Percentiles rank a stretch among this genome's conserved stretches.
Evolutionary conservation across 2,888 invertebrate species (phyloP).

Genomic region (Tipula vernalis): DNA sequence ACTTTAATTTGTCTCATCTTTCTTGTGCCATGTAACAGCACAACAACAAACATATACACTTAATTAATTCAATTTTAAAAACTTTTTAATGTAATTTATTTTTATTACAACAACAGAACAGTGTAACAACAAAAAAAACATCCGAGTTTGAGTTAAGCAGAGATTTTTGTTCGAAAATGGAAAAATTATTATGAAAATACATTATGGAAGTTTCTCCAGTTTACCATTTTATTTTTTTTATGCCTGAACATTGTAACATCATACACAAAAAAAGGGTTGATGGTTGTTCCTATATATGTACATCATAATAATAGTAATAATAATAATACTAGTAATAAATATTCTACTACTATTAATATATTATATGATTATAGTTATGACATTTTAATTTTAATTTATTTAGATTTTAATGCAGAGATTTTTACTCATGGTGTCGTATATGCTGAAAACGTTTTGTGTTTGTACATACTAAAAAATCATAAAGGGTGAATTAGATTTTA

Average conservation of each 20-base stretch:
- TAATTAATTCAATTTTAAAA: background rate
- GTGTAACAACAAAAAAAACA: background rate
- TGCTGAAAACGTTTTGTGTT: no score
- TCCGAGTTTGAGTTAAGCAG: background rate
- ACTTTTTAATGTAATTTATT: background rate
- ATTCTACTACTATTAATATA: background rate
- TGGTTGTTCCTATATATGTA: background rate
- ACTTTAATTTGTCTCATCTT: background rate
- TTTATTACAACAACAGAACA: background rate
- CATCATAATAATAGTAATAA: background rate
- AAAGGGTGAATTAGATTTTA: no score
- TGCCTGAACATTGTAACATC: background rate
- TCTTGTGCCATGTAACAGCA: background rate
- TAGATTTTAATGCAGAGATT: background rate
- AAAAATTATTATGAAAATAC: background rate
- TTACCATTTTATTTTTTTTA: background rate
- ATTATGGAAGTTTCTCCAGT: background rate
- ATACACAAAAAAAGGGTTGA: background rate
- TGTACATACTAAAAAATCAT: no score
- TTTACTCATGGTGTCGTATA: no score
- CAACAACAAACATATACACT: background rate
- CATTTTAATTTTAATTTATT: background rate
- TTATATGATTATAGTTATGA: background rate
- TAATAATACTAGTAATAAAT: background rate
- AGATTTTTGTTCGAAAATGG: background rate